Evolutionary conservation across 2,113 vertebrate species (phyloP), one percentile per base, ranked within the genome.

Genomic region (Megaceryle maxima): DNA sequence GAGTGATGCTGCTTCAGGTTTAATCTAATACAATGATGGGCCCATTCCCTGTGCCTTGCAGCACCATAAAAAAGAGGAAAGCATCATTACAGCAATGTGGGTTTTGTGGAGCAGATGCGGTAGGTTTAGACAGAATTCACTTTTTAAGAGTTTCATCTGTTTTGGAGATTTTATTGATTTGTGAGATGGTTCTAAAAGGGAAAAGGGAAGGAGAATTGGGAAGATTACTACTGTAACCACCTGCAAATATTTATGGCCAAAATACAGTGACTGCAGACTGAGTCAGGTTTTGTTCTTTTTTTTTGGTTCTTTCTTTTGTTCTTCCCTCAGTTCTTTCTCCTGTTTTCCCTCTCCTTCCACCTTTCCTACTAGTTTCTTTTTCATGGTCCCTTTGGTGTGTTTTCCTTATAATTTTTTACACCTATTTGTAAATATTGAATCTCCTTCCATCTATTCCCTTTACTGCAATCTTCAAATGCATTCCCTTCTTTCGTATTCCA

Each of bases 261-360:
- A 95, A 91, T 56, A 89, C 64, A 94, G 70, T 87, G 95, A 91
- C 48, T 86, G 55, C 37, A 74, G 63, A 64, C 22, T 17, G 43
- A 94, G 33, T 13, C 0, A 5, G 35, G n/a, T 68, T 95, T 88
- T 92, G 57, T 43, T 79, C 37, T 77, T 81, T 78, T 80, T 51
- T 87, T 96, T 92, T 94, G 89, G 89, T 94, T 93, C 89, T 91
- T 94, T 89, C 83, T 94, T 89, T 95, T 96, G 84, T 95, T 94
- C 77, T 94, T 87, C 44, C 39, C 63, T 74, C 53, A 41, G 29
- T 41, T 51, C 29, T 68, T 91, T 91, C 55, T 68, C 16, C 44
- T 16, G 3, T 33, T 64, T 16, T 67, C 48, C 60, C 26, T 44
- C 53, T 87, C 35, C 60, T 83, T 89, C 84, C 33, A 39, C 43